Evolutionary conservation across 2,888 invertebrate species (phyloP), one percentile per base, ranked within the genome.

Genomic region (Nasonovia ribisnigri): DNA sequence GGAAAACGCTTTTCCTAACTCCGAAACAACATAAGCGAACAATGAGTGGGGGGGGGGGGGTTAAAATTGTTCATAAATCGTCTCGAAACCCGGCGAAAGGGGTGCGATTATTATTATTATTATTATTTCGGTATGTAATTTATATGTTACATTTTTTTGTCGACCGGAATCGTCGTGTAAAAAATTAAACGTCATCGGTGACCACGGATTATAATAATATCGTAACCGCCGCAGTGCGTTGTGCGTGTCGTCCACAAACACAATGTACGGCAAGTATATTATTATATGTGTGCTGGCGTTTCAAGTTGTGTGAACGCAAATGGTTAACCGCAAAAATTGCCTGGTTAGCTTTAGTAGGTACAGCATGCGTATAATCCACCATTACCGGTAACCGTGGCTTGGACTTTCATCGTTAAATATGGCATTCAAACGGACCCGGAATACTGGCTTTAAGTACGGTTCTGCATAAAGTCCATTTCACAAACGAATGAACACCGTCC

Each of bases 1-100:
- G 93, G 89, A 93, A 93, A 93, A 93, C 89, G 93, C 89, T 90
- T 93, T 84, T 89, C 54, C 93, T 29, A 84, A 84, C 89, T 89
- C 57, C 36, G 26, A 84, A 93, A 60, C 89, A 84, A 84, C 93
- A 84, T 84, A 77, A 89, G 43, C 84, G 77, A 43, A 88, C 86
- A 57, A 57, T n/a, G 92, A 87, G 46, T 5, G 43, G 42, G 84
- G 11, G 42, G 84, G 11, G n/a, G 13, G 16, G 43, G n/a, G 13
- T 43, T 46, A 84, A 89, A 93, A 84, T 93, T 84, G 43, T 89
- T 84, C 88, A 89, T 92, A 93, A 93, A 84, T 84, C 84, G 84
- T 93, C 54, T 36, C 46, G 24, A 51, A 67, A 54, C 26, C 91
- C 84, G n/a, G 29, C 42, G 42, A 26, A 43, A 84, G 42, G 42